Percentiles rank a stretch among this genome's conserved stretches.
Conservation (phyloP, 30 jellyfish, hydroid and myxozoan species). For the Hydractinia echinata region DNA sequence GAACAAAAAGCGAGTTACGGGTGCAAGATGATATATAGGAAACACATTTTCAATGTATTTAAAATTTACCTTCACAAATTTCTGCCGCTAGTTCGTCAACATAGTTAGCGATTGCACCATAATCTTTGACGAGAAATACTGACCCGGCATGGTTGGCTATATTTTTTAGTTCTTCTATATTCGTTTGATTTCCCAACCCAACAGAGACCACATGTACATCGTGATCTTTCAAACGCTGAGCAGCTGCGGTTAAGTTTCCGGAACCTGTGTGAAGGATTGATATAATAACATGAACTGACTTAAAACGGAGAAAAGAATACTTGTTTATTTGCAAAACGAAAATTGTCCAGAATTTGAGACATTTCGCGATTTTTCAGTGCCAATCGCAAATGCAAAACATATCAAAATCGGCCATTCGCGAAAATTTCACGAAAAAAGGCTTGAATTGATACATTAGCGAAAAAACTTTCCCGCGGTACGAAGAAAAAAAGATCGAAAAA, state of each 20-base stretch:
- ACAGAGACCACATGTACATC: slow-evolving; percentile 68
- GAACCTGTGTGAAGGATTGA: not conserved
- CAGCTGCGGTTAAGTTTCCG: slow-evolving; percentile 54
- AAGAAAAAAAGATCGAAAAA: too few species aligned
- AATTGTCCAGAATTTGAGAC: too few species aligned
- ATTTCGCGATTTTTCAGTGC: too few species aligned
- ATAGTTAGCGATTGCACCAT: slow-evolving; percentile 26
- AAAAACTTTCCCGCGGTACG: too few species aligned
- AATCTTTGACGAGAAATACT: slow-evolving; percentile 48
- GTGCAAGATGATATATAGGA: too few species aligned
- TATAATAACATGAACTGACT: not conserved
- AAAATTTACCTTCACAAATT: slow-evolving; percentile 61
- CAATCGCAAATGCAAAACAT: too few species aligned
- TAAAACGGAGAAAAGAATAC: not conserved
- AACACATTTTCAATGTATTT: too few species aligned
- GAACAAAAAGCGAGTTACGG: too few species aligned
- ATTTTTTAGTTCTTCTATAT: slow-evolving; percentile 43
- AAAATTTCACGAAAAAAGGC: too few species aligned
- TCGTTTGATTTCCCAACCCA: slow-evolving; percentile 74
- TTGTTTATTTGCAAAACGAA: too few species aligned
- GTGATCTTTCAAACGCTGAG: slow-evolving; percentile 48
- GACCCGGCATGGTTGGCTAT: slow-evolving; percentile 52
- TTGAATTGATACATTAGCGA: too few species aligned
- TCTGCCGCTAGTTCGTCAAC: slow-evolving; percentile 53
- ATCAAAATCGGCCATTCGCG: too few species aligned